These are phyloP conservation scores for Zosterops borbonicus DNA, from an alignment of 2,113 vertebrate genomes.

Conservation along the genomic window DNA sequence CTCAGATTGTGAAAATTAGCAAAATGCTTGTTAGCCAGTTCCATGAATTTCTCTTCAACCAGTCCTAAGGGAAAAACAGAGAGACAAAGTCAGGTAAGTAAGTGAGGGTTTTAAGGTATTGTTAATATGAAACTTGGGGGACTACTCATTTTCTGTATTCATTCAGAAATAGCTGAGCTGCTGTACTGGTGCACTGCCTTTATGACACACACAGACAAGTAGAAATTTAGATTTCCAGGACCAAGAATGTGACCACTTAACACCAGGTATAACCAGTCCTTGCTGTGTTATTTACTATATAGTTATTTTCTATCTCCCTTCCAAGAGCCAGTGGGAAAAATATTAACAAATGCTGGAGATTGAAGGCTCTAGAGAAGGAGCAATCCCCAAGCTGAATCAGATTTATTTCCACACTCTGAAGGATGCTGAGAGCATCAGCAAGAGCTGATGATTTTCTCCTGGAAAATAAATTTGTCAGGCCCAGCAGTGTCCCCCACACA, in stretches of 20 bases:
- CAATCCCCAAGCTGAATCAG: background rate
- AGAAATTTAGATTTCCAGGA: background rate
- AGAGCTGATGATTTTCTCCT: background rate
- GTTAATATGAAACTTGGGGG: background rate
- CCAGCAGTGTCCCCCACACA: background rate
- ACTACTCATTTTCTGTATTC: background rate
- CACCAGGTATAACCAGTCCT: background rate
- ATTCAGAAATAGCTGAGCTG: background rate
- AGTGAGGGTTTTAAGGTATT: background rate
- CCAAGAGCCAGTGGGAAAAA: background rate
- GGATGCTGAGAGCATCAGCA: background rate
- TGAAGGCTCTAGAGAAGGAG: background rate
- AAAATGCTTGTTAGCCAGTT: constrained; percentile 32
- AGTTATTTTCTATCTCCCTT: background rate
- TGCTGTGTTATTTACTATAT: background rate
- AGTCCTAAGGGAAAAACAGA: constrained; percentile 56
- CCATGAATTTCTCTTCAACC: constrained; percentile 46
- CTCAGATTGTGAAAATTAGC: constrained; percentile 63
- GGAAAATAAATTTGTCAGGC: background rate
- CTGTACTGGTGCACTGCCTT: background rate
- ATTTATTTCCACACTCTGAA: background rate
- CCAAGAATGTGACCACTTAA: background rate
- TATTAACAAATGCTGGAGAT: background rate
- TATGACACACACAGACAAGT: background rate
- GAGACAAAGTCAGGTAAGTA: background rate